These are phyloP conservation scores for Cossypha niveicapilla DNA, from an alignment of 2,797 vertebrate species.

Conservation along the genomic window DNA sequence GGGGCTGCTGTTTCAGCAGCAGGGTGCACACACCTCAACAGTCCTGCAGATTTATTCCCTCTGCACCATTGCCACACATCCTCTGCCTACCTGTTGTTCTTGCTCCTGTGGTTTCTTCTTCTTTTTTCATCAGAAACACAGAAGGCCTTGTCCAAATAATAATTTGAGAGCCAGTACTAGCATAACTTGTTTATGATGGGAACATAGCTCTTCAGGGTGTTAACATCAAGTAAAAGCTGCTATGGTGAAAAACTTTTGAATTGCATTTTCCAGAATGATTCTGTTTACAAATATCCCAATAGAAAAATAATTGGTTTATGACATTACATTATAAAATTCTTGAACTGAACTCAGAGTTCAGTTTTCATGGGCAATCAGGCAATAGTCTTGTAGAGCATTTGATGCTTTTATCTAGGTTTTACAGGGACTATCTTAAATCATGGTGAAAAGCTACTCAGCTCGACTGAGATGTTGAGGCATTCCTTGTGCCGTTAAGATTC, in stretches of 20 bases:
- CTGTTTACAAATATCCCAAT: neutral
- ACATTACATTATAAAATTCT: neutral
- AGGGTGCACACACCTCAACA: neutral
- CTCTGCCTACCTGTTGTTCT: neutral
- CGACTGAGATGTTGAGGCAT: neutral
- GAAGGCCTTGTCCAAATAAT: fast-evolving
- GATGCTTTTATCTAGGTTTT: neutral
- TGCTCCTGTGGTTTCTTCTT: fast-evolving
- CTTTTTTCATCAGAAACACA: neutral
- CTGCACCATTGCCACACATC: fast-evolving
- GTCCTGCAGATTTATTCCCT: neutral
- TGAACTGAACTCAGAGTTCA: neutral
- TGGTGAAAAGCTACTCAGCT: neutral
- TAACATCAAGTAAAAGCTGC: neutral
- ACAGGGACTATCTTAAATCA: neutral
- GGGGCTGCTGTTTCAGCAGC: neutral
- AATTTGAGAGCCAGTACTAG: neutral
- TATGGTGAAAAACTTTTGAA: neutral
- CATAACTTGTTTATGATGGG: neutral
- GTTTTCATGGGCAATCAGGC: neutral
- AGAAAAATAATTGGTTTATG: neutral
- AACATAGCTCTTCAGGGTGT: neutral
- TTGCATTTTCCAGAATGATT: neutral
- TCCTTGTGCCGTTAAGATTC: neutral
- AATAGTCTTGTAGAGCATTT: neutral